A percentile compares a stretch with the other conserved stretches of the same genome.
Evolutionary conservation across 1,140 invertebrate genomes (phyloP).

Genomic region (Anastatus disparis): DNA sequence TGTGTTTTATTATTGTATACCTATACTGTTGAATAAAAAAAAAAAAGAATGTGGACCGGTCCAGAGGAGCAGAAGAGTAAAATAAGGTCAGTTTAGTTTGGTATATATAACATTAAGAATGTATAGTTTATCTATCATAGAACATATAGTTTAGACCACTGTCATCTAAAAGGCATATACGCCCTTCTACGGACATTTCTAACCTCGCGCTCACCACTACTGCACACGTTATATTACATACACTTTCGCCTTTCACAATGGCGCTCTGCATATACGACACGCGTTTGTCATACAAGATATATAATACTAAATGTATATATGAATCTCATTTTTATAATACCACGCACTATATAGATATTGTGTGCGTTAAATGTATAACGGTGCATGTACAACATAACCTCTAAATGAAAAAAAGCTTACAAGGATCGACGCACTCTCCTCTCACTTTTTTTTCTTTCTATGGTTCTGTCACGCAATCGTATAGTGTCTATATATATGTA

Average conservation of each 20-base stretch:
- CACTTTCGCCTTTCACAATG: constrained; percentile 25
- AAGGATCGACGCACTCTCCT: neutral
- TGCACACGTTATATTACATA: no score
- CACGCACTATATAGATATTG: no score
- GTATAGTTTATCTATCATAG: no score
- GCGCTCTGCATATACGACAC: no score
- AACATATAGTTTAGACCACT: neutral
- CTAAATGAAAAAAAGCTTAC: neutral
- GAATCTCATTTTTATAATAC: no score
- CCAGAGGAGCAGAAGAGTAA: constrained; percentile 32
- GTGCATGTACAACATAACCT: constrained; percentile 3
- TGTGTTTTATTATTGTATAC: no score
- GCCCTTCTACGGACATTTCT: constrained; percentile 27
- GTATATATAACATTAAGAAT: no score
- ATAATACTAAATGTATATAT: no score
- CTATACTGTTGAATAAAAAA: no score
- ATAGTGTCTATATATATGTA: neutral
- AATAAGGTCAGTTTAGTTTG: constrained; percentile 36
- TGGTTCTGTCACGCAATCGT: neutral
- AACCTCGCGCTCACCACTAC: no score
- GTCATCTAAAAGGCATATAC: neutral
- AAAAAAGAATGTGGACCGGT: constrained; percentile 25
- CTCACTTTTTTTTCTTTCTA: neutral
- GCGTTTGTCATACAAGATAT: no score
- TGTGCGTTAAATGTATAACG: no score